phyloP scores from a whole-genome alignment of 2,113 vertebrate species.

The Micromys minutus region DNA sequence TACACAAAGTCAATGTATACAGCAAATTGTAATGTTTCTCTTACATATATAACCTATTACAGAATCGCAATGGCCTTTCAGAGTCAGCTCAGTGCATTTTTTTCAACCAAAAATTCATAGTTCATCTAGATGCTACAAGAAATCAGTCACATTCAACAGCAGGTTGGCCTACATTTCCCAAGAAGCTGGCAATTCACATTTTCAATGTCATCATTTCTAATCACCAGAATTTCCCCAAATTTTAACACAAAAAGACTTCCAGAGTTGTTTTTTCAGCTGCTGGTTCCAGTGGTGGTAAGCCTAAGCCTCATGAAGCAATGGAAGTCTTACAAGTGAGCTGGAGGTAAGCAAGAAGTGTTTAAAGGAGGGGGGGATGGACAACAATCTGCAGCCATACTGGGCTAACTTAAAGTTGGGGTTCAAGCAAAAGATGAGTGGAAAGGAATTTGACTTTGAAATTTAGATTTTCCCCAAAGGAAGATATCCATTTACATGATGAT shows the following conservation, averaged over 20 bases:
- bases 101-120: constrained; percentile 35
- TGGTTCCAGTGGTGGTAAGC: neutral
- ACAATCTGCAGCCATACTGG: constrained; percentile 87
- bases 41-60: constrained; percentile 17
- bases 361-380: neutral
- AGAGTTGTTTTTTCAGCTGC: neutral
- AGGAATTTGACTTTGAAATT: constrained; percentile 96
- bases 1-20: neutral
- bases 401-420: constrained; percentile 97
- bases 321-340: neutral
- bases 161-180: neutral
- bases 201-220: constrained; percentile 7
- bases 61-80: constrained; percentile 43
- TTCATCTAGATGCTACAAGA: neutral
- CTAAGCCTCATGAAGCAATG: neutral
- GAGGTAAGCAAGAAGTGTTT: neutral
- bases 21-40: constrained; percentile 18
- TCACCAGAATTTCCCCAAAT: constrained; percentile 12
- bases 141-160: constrained; percentile 13
- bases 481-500: constrained; percentile 96
- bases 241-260: constrained; percentile 2
- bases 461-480: constrained; percentile 95
- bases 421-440: constrained; percentile 96
- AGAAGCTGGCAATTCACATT: constrained; percentile 13
- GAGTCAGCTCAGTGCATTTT: neutral